phyloP scores from a whole-genome alignment of 2,888 invertebrate species.

The Dasypolia templi region DNA sequence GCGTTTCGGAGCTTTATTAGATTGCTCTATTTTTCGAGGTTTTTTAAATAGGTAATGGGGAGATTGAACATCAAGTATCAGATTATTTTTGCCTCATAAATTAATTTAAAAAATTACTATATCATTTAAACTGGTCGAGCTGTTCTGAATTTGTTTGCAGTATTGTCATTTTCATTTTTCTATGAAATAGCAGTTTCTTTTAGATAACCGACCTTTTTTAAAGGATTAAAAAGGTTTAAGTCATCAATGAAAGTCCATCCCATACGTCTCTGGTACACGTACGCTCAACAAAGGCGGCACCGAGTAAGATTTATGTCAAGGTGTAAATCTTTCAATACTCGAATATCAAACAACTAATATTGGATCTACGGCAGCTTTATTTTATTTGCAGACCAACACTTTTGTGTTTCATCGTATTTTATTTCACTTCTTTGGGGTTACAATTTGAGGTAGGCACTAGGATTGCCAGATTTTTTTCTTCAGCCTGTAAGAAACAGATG shows the following conservation, averaged over 20 bases:
- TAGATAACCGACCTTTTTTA: too few relatives aligned
- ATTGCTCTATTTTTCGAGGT: slow-evolving; percentile 17
- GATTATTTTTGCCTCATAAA: neutral
- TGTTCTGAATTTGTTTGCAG: too few relatives aligned
- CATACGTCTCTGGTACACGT: slow-evolving; percentile 61
- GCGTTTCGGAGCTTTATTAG: slow-evolving; percentile 29
- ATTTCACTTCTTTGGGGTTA: neutral
- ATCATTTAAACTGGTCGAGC: too few relatives aligned
- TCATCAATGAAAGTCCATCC: too few relatives aligned
- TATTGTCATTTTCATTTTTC: too few relatives aligned
- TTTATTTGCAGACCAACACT: slow-evolving; percentile 46
- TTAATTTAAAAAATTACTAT: neutral
- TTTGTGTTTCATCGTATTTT: slow-evolving; percentile 28
- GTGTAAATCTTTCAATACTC: slow-evolving; percentile 68
- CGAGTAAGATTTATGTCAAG: slow-evolving; percentile 71
- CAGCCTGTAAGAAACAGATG: too few relatives aligned
- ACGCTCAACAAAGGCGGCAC: slow-evolving; percentile 44
- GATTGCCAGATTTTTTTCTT: too few relatives aligned
- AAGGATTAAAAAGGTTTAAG: too few relatives aligned
- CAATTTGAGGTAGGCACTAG: too few relatives aligned
- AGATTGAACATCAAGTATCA: too few relatives aligned
- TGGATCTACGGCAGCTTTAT: slow-evolving; percentile 46
- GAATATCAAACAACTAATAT: slow-evolving; percentile 61
- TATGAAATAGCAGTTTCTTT: too few relatives aligned
- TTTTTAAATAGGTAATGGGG: neutral